A percentile compares a stretch with the other conserved stretches of the same genome.
Conservation (phyloP, 2,113 vertebrate species). For the human region DNA sequence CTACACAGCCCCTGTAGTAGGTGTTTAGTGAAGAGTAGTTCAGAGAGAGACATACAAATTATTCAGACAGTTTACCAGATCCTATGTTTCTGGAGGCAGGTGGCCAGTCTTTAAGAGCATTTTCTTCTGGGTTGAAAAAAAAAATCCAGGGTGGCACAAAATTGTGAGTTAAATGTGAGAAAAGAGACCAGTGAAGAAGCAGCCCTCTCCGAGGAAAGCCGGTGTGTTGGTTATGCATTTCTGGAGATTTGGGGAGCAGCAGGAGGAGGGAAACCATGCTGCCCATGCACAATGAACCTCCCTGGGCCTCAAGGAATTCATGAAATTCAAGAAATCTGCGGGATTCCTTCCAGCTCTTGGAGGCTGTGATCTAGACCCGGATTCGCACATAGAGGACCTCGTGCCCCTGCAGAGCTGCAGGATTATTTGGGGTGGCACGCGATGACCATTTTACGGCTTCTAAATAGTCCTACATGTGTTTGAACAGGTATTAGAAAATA, state of each 20-base stretch:
- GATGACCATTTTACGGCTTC: background rate
- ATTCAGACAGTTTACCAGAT: background rate
- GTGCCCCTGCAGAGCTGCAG: fast-evolving
- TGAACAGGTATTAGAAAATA: background rate
- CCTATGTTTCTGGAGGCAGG: background rate
- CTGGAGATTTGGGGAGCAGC: background rate
- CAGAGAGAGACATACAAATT: background rate
- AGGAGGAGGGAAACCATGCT: background rate
- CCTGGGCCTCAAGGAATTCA: background rate
- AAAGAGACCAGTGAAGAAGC: background rate
- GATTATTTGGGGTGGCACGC: too few relatives aligned
- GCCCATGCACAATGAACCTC: background rate
- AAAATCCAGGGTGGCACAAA: background rate
- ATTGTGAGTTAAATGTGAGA: background rate
- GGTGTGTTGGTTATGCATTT: background rate
- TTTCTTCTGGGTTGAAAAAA: background rate
- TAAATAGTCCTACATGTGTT: background rate
- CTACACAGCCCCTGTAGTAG: background rate
- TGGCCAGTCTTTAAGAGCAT: background rate
- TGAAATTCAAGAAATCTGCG: background rate
- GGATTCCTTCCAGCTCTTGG: background rate
- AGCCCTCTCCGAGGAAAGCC: background rate
- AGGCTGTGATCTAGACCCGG: background rate
- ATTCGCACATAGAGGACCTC: background rate
- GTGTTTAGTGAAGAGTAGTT: background rate